A percentile compares a stretch with the other conserved stretches of the same genome.
phyloP scores from a whole-genome alignment of 1,140 invertebrate species.

The Hypsibius dujardini region DNA sequence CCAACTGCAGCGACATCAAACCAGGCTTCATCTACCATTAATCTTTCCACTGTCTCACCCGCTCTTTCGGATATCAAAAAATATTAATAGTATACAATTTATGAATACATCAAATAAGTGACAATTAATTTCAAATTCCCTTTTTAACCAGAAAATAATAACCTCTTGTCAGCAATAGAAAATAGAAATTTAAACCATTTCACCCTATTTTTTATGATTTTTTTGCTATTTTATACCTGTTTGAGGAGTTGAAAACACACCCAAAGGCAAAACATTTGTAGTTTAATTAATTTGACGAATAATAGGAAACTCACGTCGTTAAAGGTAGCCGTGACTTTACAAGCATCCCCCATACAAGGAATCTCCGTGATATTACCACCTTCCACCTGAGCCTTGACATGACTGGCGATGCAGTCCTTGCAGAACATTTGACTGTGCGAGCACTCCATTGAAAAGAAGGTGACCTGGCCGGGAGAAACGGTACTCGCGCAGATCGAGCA shows the following conservation, averaged over 20 bases:
- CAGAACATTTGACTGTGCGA: neutral
- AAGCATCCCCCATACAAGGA: neutral
- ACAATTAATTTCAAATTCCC: neutral
- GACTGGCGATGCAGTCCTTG: neutral
- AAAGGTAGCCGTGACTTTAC: neutral
- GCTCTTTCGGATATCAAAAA: no score
- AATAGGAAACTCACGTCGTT: neutral
- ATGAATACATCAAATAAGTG: neutral
- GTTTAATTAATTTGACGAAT: neutral
- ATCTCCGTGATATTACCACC: neutral
- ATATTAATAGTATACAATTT: no score
- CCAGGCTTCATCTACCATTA: neutral
- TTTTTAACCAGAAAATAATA: neutral
- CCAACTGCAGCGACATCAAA: neutral
- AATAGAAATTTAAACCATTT: neutral
- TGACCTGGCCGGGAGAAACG: neutral
- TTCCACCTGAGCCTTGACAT: slow-evolving; percentile 9
- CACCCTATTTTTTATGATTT: neutral
- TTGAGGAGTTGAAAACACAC: neutral
- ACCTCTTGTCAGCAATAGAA: neutral
- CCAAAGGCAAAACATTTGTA: neutral
- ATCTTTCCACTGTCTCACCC: neutral
- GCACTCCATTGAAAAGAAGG: neutral
- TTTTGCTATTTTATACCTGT: neutral
- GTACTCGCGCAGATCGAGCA: neutral